Percentiles rank a stretch among this genome's conserved stretches.
phyloP scores from a whole-genome alignment of 2,797 vertebrate genomes.

The Scolopax rusticola region DNA sequence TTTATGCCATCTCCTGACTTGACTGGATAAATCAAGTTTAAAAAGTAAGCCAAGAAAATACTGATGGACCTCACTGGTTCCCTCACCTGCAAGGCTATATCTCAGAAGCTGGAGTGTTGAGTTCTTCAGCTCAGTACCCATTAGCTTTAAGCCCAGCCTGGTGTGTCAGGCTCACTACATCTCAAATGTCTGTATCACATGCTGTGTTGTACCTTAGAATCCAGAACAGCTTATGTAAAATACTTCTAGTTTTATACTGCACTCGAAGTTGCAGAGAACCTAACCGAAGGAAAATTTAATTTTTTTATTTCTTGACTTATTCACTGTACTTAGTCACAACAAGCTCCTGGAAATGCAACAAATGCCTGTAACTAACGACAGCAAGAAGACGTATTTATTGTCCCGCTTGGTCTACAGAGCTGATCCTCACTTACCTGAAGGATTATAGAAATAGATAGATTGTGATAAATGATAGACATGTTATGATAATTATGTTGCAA shows the following conservation, averaged over 20 bases:
- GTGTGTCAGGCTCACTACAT: neutral
- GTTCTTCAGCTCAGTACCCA: neutral
- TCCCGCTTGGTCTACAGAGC: neutral
- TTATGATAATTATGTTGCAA: neutral
- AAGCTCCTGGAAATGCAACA: neutral
- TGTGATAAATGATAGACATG: no score
- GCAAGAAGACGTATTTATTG: neutral
- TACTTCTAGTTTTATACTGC: neutral
- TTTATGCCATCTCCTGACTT: neutral
- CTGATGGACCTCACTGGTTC: neutral
- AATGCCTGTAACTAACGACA: neutral
- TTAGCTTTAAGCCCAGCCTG: neutral
- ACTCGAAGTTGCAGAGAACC: neutral
- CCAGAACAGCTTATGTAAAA: neutral
- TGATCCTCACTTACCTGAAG: neutral
- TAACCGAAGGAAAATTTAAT: neutral
- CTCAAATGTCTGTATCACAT: rapidly evolving
- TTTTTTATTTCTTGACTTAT: neutral
- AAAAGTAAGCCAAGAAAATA: neutral
- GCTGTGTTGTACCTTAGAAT: neutral
- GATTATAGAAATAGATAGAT: neutral
- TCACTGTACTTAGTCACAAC: neutral
- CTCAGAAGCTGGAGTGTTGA: neutral
- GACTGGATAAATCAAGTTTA: neutral
- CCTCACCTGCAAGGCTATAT: neutral